A percentile compares a stretch with the other conserved stretches of the same genome.
phyloP scores from a whole-genome alignment of 2,888 invertebrate species.

The Nymphalis c-album region DNA sequence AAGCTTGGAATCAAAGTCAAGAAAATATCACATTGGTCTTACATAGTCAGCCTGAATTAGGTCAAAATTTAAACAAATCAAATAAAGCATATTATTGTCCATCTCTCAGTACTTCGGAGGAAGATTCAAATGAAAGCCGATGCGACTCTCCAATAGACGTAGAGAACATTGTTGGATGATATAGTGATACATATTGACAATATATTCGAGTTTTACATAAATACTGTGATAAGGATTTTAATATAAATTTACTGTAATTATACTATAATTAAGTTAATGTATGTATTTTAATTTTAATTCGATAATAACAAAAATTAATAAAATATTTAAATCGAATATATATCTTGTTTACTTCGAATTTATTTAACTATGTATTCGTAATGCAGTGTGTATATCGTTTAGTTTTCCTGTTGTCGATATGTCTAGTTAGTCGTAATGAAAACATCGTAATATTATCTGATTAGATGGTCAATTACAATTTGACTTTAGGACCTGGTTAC shows the following conservation, averaged over 20 bases:
- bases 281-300: not conserved
- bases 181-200: not conserved
- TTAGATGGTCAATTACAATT: constrained; percentile 1
- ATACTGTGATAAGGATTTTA: constrained; percentile 4
- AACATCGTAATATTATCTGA: not conserved
- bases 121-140: constrained; percentile 42
- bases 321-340: not conserved
- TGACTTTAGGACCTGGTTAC: constrained; percentile 23
- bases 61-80: constrained; percentile 3
- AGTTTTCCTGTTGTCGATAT: constrained; percentile 12
- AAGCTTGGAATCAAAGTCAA: constrained; percentile 23
- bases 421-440: not conserved
- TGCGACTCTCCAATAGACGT: constrained; percentile 63
- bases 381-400: not conserved
- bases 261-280: not conserved
- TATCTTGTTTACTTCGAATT: not conserved
- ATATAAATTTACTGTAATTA: not conserved
- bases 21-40: constrained; percentile 1
- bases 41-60: not conserved
- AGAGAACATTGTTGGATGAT: constrained; percentile 48
- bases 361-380: not conserved
- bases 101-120: constrained; percentile 36
- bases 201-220: not conserved
- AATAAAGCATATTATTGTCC: constrained; percentile 13
- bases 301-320: not conserved